Percentiles rank a stretch among this genome's conserved stretches.
Conservation (phyloP, 1,140 invertebrate species). For the Oncopeltus fasciatus region DNA sequence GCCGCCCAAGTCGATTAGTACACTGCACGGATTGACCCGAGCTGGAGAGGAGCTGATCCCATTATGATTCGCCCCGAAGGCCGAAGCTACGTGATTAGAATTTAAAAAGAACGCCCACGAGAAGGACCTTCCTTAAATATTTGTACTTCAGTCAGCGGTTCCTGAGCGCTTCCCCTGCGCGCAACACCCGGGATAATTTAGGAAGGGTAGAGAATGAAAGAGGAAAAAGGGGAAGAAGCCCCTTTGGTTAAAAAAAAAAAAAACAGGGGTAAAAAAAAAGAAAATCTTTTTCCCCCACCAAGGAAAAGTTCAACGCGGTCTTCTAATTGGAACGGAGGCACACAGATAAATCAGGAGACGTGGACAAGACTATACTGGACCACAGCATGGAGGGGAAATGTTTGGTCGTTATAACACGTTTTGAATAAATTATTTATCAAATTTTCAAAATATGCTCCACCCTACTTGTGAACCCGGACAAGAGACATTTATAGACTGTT, state of each 20-base stretch:
- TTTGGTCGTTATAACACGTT: neutral
- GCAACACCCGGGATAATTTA: neutral
- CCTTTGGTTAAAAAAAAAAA: neutral
- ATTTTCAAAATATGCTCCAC: too few species aligned
- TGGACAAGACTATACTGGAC: neutral
- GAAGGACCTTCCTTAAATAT: neutral
- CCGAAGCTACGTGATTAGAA: neutral
- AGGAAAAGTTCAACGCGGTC: neutral
- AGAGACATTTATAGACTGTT: too few species aligned
- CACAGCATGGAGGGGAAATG: too few species aligned
- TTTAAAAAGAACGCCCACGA: neutral
- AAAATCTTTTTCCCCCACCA: neutral
- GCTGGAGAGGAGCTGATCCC: neutral
- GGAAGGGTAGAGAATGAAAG: too few species aligned
- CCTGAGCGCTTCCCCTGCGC: neutral
- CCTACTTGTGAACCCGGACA: too few species aligned
- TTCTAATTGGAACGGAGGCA: neutral
- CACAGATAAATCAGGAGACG: neutral
- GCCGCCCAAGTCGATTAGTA: too few species aligned
- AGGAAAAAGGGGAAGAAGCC: too few species aligned
- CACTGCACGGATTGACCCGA: too few species aligned
- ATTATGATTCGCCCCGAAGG: neutral
- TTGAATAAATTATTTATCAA: neutral
- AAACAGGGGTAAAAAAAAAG: neutral
- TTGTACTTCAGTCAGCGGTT: neutral